Conservation (phyloP, 2,888 invertebrate genomes). For the Notodonta dromedarius region DNA sequence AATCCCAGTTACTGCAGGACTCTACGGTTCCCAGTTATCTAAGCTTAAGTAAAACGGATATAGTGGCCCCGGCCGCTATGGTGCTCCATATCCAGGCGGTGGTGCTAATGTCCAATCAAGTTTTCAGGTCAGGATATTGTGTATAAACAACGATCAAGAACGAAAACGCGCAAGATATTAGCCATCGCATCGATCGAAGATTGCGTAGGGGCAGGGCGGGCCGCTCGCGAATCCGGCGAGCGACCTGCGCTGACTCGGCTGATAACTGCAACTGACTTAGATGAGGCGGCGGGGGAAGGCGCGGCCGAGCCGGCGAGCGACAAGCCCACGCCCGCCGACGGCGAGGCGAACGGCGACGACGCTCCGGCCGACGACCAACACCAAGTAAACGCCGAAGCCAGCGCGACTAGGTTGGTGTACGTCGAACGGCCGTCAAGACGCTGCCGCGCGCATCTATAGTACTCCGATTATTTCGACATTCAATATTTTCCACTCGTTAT, state of each 20-base stretch:
- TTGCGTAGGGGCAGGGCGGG: slow-evolving; percentile 66
- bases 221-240: slow-evolving; percentile 63
- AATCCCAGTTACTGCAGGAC: slow-evolving; percentile 37
- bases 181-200: slow-evolving; percentile 33
- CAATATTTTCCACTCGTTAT: slow-evolving; percentile 57
- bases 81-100: slow-evolving; percentile 64
- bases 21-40: slow-evolving; percentile 42
- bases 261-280: slow-evolving; percentile 72
- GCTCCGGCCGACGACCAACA: slow-evolving; percentile 60
- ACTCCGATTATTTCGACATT: slow-evolving; percentile 64
- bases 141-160: slow-evolving; percentile 55
- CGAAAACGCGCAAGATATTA: slow-evolving; percentile 49
- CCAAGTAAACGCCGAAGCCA: slow-evolving; percentile 70
- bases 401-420: slow-evolving; percentile 82
- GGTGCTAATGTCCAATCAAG: slow-evolving; percentile 82
- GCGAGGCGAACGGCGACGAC: slow-evolving; percentile 52
- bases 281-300: slow-evolving; percentile 68
- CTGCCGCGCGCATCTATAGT: slow-evolving; percentile 69
- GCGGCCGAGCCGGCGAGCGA: slow-evolving; percentile 56
- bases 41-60: slow-evolving; percentile 55
- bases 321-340: slow-evolving; percentile 55
- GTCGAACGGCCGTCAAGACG: slow-evolving; percentile 73
- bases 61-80: slow-evolving; percentile 53
- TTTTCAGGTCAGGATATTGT: slow-evolving; percentile 79
- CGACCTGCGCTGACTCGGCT: slow-evolving; percentile 73